Conservation (phyloP, 2,888 invertebrate species). For the Caenorhabditis drosophilae region DNA sequence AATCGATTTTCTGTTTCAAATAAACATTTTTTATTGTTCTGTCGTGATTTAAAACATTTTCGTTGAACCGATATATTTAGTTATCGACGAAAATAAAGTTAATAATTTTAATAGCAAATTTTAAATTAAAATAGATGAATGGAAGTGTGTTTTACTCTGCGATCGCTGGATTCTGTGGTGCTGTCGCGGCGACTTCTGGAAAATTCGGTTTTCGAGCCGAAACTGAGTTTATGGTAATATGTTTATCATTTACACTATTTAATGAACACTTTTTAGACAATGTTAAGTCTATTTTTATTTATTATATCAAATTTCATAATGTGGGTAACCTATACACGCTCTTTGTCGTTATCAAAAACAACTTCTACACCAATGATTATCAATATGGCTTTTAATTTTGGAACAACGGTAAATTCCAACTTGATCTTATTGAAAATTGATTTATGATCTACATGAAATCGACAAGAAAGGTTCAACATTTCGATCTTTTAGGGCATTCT, state of each 20-base stretch:
- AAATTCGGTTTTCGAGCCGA: no score
- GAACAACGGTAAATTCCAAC: slow-evolving; percentile 14
- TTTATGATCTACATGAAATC: no score
- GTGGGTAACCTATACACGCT: slow-evolving; percentile 32
- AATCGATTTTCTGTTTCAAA: slow-evolving; percentile 1
- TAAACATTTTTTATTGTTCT: slow-evolving; percentile 1
- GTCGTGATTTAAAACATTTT: neutral
- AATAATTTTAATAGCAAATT: no score
- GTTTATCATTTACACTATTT: neutral
- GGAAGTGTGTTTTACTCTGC: slow-evolving; percentile 11
- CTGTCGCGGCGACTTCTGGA: slow-evolving; percentile 27
- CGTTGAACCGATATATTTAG: no score
- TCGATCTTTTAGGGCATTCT: slow-evolving; percentile 22
- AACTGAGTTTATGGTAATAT: slow-evolving; percentile 3
- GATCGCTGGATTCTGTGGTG: slow-evolving; percentile 30
- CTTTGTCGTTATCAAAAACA: slow-evolving; percentile 16
- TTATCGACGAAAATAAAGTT: no score
- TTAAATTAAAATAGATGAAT: slow-evolving; percentile 7
- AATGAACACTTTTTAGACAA: slow-evolving; percentile 11
- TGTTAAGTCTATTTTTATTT: slow-evolving; percentile 18
- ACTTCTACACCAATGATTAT: slow-evolving; percentile 30
- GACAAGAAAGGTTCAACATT: no score
- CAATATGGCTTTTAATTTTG: slow-evolving; percentile 37
- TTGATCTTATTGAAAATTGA: no score
- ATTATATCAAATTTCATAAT: slow-evolving; percentile 24